A percentile compares a stretch with the other conserved stretches of the same genome.
phyloP scores from a whole-genome alignment of 2,888 invertebrate genomes.

The Heliconius ismenius region DNA sequence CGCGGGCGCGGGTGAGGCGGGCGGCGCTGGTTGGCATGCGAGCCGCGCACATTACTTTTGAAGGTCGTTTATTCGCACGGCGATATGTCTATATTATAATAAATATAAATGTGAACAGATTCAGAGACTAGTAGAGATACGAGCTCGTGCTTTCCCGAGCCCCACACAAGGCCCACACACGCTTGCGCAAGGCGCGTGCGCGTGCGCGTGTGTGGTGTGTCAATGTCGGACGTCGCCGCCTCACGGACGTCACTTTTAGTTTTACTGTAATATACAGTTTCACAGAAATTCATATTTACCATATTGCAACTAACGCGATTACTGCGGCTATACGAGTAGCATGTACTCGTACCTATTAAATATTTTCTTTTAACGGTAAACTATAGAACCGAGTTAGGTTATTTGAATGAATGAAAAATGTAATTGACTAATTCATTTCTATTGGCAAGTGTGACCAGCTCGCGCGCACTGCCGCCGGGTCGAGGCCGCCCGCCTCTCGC shows the following conservation, averaged over 20 bases:
- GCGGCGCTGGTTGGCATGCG: constrained; percentile 18
- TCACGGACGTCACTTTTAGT: constrained; percentile 25
- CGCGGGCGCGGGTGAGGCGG: neutral
- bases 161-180: neutral
- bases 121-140: constrained; percentile 14
- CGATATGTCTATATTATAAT: constrained; percentile 19
- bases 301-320: neutral
- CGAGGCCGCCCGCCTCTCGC: constrained; percentile 45
- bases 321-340: neutral
- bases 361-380: neutral
- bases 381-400: neutral
- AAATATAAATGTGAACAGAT: constrained; percentile 18
- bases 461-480: constrained; percentile 33
- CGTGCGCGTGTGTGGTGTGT: constrained; percentile 19
- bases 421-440: neutral
- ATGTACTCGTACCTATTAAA: neutral
- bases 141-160: constrained; percentile 20
- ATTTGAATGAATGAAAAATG: neutral
- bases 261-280: constrained; percentile 18
- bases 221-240: constrained; percentile 16
- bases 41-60: constrained; percentile 18
- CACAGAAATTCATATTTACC: constrained; percentile 7
- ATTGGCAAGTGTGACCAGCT: neutral
- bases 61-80: constrained; percentile 23
- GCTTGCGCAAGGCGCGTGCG: constrained; percentile 22